phyloP scores from a whole-genome alignment of 1,140 invertebrate species.

The Amyelois transitella region DNA sequence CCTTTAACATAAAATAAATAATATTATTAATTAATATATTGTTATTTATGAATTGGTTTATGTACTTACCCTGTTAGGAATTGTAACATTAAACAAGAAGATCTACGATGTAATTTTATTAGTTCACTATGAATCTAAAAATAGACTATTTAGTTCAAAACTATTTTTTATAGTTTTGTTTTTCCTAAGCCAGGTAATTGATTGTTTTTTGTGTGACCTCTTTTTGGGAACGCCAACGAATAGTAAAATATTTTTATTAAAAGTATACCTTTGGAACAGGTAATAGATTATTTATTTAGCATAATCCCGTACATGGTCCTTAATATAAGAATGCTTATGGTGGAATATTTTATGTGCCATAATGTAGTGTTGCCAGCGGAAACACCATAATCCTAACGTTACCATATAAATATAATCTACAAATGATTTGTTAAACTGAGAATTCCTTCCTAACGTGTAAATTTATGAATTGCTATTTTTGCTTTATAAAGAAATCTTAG shows the following conservation, averaged over 20 bases:
- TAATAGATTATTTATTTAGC: slow-evolving; percentile 14
- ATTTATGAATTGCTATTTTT: slow-evolving; percentile 55
- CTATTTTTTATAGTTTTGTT: neutral
- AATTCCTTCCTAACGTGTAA: slow-evolving; percentile 58
- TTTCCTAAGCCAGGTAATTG: neutral
- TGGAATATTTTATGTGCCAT: slow-evolving; percentile 59
- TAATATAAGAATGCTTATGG: slow-evolving; percentile 57
- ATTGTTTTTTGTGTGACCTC: neutral
- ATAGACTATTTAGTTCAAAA: neutral
- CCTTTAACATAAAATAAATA: slow-evolving; percentile 24
- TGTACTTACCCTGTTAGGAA: slow-evolving; percentile 56
- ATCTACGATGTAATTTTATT: neutral
- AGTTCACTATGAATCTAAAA: neutral
- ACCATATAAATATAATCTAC: slow-evolving; percentile 46
- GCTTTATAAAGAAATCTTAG: slow-evolving; percentile 41
- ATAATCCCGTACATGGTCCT: slow-evolving; percentile 44
- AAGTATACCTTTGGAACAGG: neutral
- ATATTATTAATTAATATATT: slow-evolving; percentile 24
- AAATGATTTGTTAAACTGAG: slow-evolving; percentile 30
- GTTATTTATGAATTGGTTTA: slow-evolving; percentile 61
- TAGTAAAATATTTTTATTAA: neutral
- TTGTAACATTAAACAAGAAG: slow-evolving; percentile 5
- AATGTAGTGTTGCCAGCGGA: slow-evolving; percentile 59
- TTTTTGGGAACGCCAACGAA: slow-evolving; percentile 5
- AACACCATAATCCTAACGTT: slow-evolving; percentile 62